Evolutionary conservation across 2,113 vertebrate species (phyloP).

Genomic region (Phaethon lepturus): DNA sequence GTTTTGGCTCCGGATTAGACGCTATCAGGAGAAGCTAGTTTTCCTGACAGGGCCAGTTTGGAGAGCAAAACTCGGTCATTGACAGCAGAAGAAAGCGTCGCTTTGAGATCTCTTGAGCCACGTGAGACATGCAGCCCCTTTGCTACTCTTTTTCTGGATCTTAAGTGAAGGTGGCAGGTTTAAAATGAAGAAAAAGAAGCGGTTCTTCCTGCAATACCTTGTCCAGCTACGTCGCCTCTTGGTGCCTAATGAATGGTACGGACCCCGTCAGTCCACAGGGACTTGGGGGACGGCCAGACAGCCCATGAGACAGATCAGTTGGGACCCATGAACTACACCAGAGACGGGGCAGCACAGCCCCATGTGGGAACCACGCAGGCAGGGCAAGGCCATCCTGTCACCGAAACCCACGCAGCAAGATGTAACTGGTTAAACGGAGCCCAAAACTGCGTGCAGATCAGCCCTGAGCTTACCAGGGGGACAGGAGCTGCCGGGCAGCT

Average conservation of each 20-base stretch:
- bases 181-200: not conserved
- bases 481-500: not conserved
- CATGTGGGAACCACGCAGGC: fast-evolving
- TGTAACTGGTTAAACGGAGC: fast-evolving
- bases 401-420: not conserved
- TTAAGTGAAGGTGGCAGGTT: not conserved
- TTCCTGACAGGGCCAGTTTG: not conserved
- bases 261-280: not conserved
- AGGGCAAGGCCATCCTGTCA: not conserved
- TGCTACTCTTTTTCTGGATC: not conserved
- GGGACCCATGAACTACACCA: not conserved
- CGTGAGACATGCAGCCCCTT: not conserved
- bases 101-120: not conserved
- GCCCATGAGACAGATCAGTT: not conserved
- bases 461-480: not conserved
- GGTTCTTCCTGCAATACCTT: not conserved
- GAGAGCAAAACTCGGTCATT: not conserved
- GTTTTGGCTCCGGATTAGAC: not conserved
- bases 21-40: not conserved
- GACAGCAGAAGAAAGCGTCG: not conserved
- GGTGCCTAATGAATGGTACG: not conserved
- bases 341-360: not conserved
- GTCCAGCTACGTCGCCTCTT: fast-evolving
- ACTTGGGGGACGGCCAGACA: too few species aligned
- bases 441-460: not conserved